Evolutionary conservation across 2,113 vertebrate species (phyloP).

Genomic region (Plecturocebus donacophilus): DNA sequence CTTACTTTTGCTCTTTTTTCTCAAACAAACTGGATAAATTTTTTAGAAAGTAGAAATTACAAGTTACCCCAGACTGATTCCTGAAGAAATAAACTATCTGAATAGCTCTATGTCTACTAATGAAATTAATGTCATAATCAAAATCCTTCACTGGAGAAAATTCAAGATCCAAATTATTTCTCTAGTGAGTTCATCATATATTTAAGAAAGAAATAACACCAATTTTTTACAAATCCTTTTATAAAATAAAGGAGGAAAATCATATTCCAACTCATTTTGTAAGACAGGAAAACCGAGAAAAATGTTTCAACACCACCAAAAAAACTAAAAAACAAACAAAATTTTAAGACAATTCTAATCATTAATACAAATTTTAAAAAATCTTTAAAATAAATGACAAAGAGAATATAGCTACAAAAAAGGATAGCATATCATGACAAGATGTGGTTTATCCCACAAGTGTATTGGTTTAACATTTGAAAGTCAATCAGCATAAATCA

Average conservation of each 20-base stretch:
- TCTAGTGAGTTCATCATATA: background rate
- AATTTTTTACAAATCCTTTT: background rate
- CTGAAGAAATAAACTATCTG: background rate
- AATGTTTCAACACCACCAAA: background rate
- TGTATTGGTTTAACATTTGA: background rate
- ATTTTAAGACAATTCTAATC: background rate
- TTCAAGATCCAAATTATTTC: background rate
- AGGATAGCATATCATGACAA: background rate
- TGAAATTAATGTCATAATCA: background rate
- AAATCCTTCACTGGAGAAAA: background rate
- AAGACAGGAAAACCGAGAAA: background rate
- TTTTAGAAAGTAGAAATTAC: background rate
- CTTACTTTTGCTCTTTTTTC: background rate
- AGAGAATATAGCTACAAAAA: background rate
- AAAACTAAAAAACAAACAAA: background rate
- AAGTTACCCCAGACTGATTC: background rate
- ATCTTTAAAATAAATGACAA: background rate
- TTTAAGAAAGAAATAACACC: background rate
- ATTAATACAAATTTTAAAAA: background rate
- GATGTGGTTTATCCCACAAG: background rate
- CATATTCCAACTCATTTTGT: background rate
- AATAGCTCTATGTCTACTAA: background rate
- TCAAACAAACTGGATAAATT: background rate
- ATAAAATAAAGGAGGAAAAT: background rate
- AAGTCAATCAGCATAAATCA: background rate